phyloP scores from a whole-genome alignment of 2,888 invertebrate genomes.

The Metellina segmentata region DNA sequence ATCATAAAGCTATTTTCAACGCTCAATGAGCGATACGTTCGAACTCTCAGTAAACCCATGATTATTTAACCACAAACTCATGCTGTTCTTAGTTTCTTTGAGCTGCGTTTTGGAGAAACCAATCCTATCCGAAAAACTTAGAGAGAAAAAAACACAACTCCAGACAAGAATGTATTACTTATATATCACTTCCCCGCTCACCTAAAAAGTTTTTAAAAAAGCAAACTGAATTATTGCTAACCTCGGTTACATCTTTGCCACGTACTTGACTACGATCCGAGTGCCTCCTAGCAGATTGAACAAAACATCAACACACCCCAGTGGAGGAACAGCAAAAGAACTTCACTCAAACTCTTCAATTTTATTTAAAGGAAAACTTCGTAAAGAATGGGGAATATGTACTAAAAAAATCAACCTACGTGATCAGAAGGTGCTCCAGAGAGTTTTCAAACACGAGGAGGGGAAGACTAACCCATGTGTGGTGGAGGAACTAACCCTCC shows the following conservation, averaged over 20 bases:
- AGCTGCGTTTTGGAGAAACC: no score
- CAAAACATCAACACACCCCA: slow-evolving; percentile 66
- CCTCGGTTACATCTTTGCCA: slow-evolving; percentile 50
- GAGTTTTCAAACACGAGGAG: slow-evolving; percentile 34
- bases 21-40: no score
- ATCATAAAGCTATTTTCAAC: no score
- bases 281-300: slow-evolving; percentile 24
- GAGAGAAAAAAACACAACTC: background rate
- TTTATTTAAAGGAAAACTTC: slow-evolving; percentile 71
- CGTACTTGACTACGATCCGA: slow-evolving; percentile 57
- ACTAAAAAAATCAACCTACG: slow-evolving; percentile 63
- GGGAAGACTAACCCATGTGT: slow-evolving; percentile 1
- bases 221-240: slow-evolving; percentile 52
- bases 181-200: slow-evolving; percentile 41
- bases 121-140: no score
- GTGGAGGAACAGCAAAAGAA: slow-evolving; percentile 54
- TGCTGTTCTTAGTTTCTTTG: no score
- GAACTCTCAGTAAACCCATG: no score
- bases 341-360: slow-evolving; percentile 73
- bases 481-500: slow-evolving; percentile 7
- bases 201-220: slow-evolving; percentile 34
- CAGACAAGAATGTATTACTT: slow-evolving; percentile 44
- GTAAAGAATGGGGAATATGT: slow-evolving; percentile 36
- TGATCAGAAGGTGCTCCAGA: slow-evolving; percentile 58
- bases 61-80: no score